Percentiles rank a stretch among this genome's conserved stretches.
phyloP scores from a whole-genome alignment of 2,113 vertebrate genomes.

The Melospiza georgiana region DNA sequence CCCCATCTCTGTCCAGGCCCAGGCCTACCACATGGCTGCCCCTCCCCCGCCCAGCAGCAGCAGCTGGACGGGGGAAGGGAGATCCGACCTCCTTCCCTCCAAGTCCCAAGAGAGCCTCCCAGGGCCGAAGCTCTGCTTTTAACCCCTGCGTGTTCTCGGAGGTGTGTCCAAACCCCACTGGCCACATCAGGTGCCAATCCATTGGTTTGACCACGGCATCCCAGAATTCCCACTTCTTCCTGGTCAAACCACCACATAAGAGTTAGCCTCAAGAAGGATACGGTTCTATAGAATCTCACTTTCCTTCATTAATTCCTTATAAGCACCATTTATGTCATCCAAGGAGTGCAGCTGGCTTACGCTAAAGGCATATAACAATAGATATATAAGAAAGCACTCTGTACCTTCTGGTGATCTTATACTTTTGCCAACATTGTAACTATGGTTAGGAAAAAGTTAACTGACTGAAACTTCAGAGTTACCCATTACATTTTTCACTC shows the following conservation, averaged over 20 bases:
- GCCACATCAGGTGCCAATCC: too few species aligned
- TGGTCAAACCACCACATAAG: not conserved
- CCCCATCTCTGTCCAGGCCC: too few species aligned
- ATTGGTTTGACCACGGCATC: too few species aligned
- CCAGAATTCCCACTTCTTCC: too few species aligned
- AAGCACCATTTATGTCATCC: not conserved
- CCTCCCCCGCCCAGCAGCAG: too few species aligned
- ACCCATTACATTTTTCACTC: not conserved
- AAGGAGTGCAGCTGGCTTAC: not conserved
- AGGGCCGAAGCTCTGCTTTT: too few species aligned
- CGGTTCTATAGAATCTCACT: not conserved
- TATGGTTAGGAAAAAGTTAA: not conserved
- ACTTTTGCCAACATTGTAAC: not conserved
- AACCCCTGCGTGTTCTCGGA: too few species aligned
- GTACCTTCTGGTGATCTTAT: not conserved
- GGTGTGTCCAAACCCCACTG: too few species aligned
- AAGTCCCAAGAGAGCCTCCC: too few species aligned
- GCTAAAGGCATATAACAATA: not conserved
- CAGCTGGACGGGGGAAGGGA: too few species aligned
- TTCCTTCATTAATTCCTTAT: not conserved
- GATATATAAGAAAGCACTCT: not conserved
- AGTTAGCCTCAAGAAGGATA: not conserved
- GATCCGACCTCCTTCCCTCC: too few species aligned
- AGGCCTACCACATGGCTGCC: too few species aligned
- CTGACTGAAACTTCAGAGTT: not conserved